Base-by-base conservation (phyloP, 1,140 invertebrate genomes). In the Pachyrhynchus sulphureomaculatus region DNA sequence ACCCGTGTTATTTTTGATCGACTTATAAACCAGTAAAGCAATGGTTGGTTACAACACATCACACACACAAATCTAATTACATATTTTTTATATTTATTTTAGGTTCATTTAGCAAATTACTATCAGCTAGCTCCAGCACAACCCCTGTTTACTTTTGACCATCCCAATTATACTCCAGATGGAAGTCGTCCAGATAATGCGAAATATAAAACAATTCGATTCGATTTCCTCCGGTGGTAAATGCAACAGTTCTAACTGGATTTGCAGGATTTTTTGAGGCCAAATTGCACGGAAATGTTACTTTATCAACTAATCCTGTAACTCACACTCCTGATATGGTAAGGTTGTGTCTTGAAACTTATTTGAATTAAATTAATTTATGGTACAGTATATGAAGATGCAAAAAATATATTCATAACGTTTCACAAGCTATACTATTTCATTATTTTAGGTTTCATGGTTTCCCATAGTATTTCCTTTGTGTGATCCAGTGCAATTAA, bases 251-350 rank as follows among this genome's bases (percentile, higher is more conserved):
- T 0, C 76, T 98, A 37, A 93, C 96, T 77, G 96, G 95, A 4
- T 93, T 99, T 77, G 90, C 89, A 47, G 96, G 96, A 1, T 99
- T 96, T 75, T 99, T 99, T 80, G 90, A 96, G 69, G 86, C 90
- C 39, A 76, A 86, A 45, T 80, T 99, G 12, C 97, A 91, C 77
- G 89, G 88, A 68, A 84, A 93, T 73, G 83, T 96, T 36, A 87
- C 78, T 32, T 79, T 99, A 8, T 97, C 95, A 74, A 99, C 96
- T 72, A 83, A 91, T 65, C 96, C 96, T 3, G 78, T 83, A 13
- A 93, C 90, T 4, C 90, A 96, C 74, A 94, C 93, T 29, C 81
- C 83, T 2, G 90, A 90, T 71, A 95, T 98, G 92, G 92, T 96
- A 67, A 95, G 59, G 41, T 37, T 51, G 1, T 32, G 10, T 47